Percentiles rank a stretch among this genome's conserved stretches.
Conservation (phyloP, 2,113 vertebrate species). For the Turnix velox region DNA sequence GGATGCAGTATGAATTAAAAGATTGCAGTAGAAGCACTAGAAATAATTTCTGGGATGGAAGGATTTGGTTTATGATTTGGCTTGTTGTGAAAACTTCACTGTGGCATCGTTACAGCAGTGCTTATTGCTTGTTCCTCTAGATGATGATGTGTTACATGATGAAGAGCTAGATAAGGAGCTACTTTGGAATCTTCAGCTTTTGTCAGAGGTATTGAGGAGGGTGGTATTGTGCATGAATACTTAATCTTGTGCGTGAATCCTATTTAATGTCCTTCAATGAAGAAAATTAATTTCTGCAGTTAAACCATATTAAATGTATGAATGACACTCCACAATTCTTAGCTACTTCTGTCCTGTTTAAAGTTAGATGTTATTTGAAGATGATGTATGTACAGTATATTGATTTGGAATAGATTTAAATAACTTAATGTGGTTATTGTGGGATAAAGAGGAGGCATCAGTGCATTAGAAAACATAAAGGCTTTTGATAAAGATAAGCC, state of each 20-base stretch:
- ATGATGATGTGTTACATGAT: constrained; percentile 92
- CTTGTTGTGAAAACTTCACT: background rate
- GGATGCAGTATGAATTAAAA: background rate
- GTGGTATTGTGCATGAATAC: background rate
- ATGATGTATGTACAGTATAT: background rate
- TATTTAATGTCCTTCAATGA: background rate
- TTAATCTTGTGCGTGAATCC: background rate
- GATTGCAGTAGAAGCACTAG: background rate
- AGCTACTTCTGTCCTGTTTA: too few relatives aligned
- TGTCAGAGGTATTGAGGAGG: constrained; percentile 87
- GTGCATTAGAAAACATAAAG: background rate
- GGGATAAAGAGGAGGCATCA: background rate
- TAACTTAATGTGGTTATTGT: background rate
- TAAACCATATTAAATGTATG: background rate
- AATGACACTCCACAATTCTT: background rate
- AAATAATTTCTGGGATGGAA: background rate
- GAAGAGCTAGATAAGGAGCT: constrained; percentile 98
- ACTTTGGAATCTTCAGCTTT: constrained; percentile 94
- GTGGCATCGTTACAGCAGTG: background rate
- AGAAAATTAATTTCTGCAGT: background rate
- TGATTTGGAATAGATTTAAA: background rate
- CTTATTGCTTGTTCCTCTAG: constrained; percentile 68
- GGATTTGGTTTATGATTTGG: background rate
- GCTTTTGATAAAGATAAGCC: background rate
- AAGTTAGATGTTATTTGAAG: too few relatives aligned